Evolutionary conservation across 2,113 vertebrate genomes (phyloP).

Genomic region (Pelobates fuscus): DNA sequence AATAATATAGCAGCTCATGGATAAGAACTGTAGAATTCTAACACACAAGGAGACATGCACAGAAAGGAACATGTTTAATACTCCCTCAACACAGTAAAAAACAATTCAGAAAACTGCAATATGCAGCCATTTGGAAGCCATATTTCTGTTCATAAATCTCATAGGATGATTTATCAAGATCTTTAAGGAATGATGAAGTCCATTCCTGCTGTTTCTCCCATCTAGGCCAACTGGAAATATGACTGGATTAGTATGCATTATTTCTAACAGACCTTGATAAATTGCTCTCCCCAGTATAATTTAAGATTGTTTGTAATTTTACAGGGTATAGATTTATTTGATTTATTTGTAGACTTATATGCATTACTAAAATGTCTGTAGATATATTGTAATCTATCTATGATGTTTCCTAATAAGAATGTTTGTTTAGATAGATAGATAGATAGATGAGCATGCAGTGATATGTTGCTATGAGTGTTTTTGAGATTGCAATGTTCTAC

Average conservation of each 20-base stretch:
- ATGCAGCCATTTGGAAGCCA: neutral
- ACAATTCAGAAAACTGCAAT: neutral
- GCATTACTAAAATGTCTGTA: too few species aligned
- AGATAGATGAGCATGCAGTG: neutral
- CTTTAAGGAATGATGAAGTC: neutral
- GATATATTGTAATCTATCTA: too few species aligned
- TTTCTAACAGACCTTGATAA: neutral
- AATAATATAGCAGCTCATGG: too few species aligned
- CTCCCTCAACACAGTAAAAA: neutral
- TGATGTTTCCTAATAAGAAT: too few species aligned
- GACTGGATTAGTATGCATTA: neutral
- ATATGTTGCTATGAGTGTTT: constrained; percentile 5
- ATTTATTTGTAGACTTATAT: too few species aligned
- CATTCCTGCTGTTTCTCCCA: neutral
- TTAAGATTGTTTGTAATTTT: too few species aligned
- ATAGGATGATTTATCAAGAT: neutral
- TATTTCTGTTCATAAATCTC: neutral
- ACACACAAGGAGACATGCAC: too few species aligned
- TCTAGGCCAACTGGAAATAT: neutral
- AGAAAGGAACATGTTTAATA: neutral
- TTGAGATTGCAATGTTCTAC: constrained; percentile 13
- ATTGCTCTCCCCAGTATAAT: too few species aligned
- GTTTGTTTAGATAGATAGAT: too few species aligned
- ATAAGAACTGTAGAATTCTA: too few species aligned
- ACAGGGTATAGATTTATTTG: too few species aligned